Base-by-base conservation (phyloP, 2,113 vertebrate species). In the Meles meles region DNA sequence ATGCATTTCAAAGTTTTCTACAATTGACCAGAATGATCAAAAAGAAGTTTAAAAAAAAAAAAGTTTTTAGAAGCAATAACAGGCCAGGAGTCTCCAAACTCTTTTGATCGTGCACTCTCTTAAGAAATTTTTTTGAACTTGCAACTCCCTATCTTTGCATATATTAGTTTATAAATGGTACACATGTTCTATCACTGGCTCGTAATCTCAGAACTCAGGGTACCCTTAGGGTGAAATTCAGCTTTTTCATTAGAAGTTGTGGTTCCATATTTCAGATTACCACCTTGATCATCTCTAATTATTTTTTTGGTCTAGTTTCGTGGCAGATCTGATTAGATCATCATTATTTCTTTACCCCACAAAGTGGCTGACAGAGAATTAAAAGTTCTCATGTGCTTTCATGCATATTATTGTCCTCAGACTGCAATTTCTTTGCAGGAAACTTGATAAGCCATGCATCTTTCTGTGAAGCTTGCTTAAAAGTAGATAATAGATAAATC, bases 1-100 rank as follows among this genome's bases (percentile, higher is more conserved):
- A 65, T 95, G 31, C 61, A 89, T 96, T 96, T 96, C 76, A n/a
- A 74, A 79, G 34, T 93, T 96, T 89, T 92, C 90, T 92, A 44
- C 14, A 87, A 23, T 80, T 89, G 37, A 88, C 55, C 17, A 92
- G 79, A 89, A 88, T 79, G n/a, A 97, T 86, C 34, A 81, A 34
- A 79, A 92, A 92, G 31, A 93, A 95, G 74, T 83, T 65, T 7
- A 3, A 6, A 1, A 34, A 29, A 88, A 91, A 63, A 65, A 34
- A 88, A 90, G 39, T 69, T 55, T 95, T 90, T 87, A 84, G 84
- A 92, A 96, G 69, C 65, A 96, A 91, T 49, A 74, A 71, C 57
- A 94, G 39, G 20, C 25, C n/a, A 61, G 25, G 39, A 17, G 47
- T 65, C 77, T 94, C 37, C 44, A 85, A 49, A 74, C 15, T 61